A percentile compares a stretch with the other conserved stretches of the same genome.
Conservation (phyloP, 2,888 invertebrate species). For the Colostygia pectinataria region DNA sequence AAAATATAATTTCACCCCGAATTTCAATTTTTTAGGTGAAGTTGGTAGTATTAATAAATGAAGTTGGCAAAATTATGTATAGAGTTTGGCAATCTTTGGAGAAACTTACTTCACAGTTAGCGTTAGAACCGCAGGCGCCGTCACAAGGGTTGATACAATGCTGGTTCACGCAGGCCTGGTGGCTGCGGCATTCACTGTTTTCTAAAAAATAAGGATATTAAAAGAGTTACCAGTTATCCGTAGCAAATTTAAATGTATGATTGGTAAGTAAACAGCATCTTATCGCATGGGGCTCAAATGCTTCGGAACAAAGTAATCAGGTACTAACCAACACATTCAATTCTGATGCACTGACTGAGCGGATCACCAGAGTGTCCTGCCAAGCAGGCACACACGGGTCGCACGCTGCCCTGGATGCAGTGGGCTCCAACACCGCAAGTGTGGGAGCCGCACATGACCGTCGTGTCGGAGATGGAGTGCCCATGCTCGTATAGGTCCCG, state of each 20-base stretch:
- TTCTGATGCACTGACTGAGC: slow-evolving; percentile 86
- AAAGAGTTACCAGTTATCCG: too few species aligned
- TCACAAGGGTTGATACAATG: slow-evolving; percentile 91
- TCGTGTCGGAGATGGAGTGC: slow-evolving; percentile 71
- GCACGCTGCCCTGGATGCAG: slow-evolving; percentile 85
- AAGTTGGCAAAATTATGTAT: too few species aligned
- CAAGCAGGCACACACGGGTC: slow-evolving; percentile 91
- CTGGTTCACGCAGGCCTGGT: slow-evolving; percentile 88
- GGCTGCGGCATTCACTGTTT: slow-evolving; percentile 88
- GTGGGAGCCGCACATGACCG: slow-evolving; percentile 80
- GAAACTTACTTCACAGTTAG: slow-evolving; percentile 87
- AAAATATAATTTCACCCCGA: too few species aligned
- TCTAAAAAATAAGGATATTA: slow-evolving; percentile 66
- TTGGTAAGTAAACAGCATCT: too few species aligned
- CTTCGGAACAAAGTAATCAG: too few species aligned
- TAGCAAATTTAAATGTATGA: too few species aligned
- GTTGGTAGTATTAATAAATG: too few species aligned
- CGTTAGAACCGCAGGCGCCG: slow-evolving; percentile 88
- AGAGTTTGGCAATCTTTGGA: too few species aligned
- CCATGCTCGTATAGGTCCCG: slow-evolving; percentile 72
- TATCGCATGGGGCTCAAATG: too few species aligned
- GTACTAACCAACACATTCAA: slow-evolving; percentile 87
- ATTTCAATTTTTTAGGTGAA: too few species aligned
- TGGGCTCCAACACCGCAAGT: slow-evolving; percentile 88
- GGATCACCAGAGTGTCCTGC: slow-evolving; percentile 92